Percentiles rank a stretch among this genome's conserved stretches.
phyloP scores from a whole-genome alignment of 2,113 vertebrate species.

The Pseudorectes ferrugineus region DNA sequence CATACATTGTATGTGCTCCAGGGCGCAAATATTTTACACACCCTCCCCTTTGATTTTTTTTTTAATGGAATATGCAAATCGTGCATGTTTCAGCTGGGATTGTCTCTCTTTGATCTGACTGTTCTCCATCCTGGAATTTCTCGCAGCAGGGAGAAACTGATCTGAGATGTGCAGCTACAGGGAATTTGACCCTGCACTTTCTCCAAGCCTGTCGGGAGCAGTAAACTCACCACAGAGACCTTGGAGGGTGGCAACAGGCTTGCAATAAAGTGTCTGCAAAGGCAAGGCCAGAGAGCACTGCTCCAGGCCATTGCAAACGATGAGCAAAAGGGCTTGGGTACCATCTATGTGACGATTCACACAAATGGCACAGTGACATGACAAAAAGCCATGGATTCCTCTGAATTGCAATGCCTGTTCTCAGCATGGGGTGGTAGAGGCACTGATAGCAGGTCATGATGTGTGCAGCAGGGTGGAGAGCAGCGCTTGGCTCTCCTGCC shows the following conservation, averaged over 20 bases:
- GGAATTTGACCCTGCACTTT: conserved; percentile 6
- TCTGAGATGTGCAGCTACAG: neutral
- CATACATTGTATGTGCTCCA: conserved; percentile 44
- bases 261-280: neutral
- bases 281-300: neutral
- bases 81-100: conserved; percentile 48
- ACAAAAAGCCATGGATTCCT: neutral
- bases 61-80: conserved; percentile 56
- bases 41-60: conserved; percentile 51
- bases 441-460: accelerated
- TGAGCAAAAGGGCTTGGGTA: neutral
- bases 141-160: neutral
- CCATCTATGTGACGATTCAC: accelerated
- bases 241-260: neutral
- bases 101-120: conserved; percentile 49
- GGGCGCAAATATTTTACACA: conserved; percentile 62
- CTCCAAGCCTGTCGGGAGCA: neutral
- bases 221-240: neutral
- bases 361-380: accelerated
- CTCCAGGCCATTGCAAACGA: neutral
- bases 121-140: conserved; percentile 28
- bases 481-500: neutral
- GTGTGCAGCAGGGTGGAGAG: neutral
- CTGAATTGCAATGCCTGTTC: neutral
- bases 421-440: neutral